Percentiles rank a stretch among this genome's conserved stretches.
phyloP scores from a whole-genome alignment of 2,888 invertebrate species.

The Macrosoma leucophasiata region DNA sequence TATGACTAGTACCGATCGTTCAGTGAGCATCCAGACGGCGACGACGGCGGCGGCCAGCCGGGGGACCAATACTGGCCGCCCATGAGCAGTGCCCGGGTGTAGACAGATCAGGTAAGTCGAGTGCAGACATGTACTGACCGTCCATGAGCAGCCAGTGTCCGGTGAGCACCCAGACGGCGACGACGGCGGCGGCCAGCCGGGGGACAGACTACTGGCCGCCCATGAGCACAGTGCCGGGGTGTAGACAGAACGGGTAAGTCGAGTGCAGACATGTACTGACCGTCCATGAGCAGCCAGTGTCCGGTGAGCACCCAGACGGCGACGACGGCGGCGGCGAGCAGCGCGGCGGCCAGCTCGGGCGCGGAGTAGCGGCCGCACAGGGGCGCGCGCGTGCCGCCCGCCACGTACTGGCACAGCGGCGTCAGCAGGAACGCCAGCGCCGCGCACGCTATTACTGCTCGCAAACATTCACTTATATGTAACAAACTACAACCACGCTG shows the following conservation, averaged over 20 bases:
- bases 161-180: constrained; percentile 97
- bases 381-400: constrained; percentile 75
- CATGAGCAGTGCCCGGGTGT: no score
- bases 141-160: constrained; percentile 99
- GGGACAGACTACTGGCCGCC: constrained; percentile 97
- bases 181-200: constrained; percentile 94
- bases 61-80: constrained; percentile 97
- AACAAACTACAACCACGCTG: no score
- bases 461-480: background rate
- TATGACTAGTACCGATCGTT: no score
- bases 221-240: constrained; percentile 45
- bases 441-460: constrained; percentile 94
- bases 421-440: constrained; percentile 96
- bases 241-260: background rate
- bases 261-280: constrained; percentile 52
- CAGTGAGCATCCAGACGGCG: constrained; percentile 97
- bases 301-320: constrained; percentile 98
- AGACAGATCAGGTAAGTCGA: no score
- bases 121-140: constrained; percentile 64
- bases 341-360: constrained; percentile 95
- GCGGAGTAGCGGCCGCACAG: constrained; percentile 97
- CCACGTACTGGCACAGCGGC: constrained; percentile 97
- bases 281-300: constrained; percentile 98
- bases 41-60: constrained; percentile 94
- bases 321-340: constrained; percentile 93